These are phyloP conservation scores for Heptranchias perlo DNA, from an alignment of 2,113 vertebrate genomes.

Conservation along the genomic window DNA sequence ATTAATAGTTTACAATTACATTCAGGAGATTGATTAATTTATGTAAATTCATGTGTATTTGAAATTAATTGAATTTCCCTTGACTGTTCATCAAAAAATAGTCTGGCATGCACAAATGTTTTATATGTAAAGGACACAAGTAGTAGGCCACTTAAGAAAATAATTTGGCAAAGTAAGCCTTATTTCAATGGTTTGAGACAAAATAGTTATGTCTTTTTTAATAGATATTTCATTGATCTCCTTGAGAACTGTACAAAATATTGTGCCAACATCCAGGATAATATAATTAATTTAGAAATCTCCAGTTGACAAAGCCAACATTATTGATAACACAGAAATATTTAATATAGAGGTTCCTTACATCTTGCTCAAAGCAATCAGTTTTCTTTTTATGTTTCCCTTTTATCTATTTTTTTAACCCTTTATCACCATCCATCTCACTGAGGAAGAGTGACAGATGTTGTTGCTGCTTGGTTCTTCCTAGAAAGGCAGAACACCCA, in stretches of 20 bases:
- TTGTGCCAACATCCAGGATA: conserved; percentile 5
- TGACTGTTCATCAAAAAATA: conserved; percentile 1
- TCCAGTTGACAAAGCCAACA: neutral
- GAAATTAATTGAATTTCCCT: conserved; percentile 31
- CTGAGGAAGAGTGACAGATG: neutral
- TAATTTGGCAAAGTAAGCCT: neutral
- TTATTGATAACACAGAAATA: neutral
- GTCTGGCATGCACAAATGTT: neutral
- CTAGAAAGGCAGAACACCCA: neutral
- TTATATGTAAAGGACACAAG: conserved; percentile 8
- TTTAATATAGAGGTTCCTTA: neutral
- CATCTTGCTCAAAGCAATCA: neutral
- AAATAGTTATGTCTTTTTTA: conserved; percentile 14
- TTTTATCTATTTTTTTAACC: neutral
- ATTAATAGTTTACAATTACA: conserved; percentile 49
- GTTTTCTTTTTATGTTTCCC: neutral
- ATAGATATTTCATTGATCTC: neutral
- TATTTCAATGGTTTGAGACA: neutral
- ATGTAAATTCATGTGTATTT: conserved; percentile 40
- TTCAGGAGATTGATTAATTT: conserved; percentile 47
- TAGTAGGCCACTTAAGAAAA: neutral
- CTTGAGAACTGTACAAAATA: neutral
- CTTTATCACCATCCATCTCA: neutral
- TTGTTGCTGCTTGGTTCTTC: neutral
- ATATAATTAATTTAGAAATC: neutral